phyloP scores from a whole-genome alignment of 2,888 invertebrate species.

The Scaeva pyrastri region DNA sequence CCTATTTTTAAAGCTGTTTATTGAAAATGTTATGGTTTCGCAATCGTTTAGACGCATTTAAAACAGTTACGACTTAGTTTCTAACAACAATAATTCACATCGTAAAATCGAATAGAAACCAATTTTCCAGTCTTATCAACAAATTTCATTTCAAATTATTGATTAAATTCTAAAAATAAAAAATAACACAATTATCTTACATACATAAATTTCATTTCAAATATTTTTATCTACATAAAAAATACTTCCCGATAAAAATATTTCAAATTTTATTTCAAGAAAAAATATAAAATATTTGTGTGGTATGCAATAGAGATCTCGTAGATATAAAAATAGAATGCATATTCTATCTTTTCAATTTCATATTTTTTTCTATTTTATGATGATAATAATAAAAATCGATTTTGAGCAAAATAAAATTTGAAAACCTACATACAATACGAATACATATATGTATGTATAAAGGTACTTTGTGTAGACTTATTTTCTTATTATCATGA shows the following conservation, averaged over 20 bases:
- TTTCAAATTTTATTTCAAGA: not conserved
- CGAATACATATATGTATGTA: no score
- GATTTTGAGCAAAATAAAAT: slow-evolving; percentile 9
- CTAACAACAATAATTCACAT: not conserved
- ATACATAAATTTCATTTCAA: no score
- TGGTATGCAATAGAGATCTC: no score
- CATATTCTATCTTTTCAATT: not conserved
- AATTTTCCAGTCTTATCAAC: not conserved
- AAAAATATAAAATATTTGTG: not conserved
- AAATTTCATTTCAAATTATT: not conserved
- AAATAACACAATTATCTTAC: not conserved
- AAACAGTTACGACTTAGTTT: not conserved
- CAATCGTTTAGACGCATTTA: not conserved
- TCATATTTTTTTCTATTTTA: not conserved
- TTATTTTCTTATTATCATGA: not conserved
- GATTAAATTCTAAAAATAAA: not conserved
- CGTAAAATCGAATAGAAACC: not conserved
- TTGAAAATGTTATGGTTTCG: not conserved
- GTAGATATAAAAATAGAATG: no score
- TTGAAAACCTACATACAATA: not conserved
- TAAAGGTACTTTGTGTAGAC: not conserved
- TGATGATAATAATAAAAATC: slow-evolving; percentile 5
- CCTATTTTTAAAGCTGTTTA: not conserved
- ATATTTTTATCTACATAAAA: not conserved
- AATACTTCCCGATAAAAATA: not conserved